phyloP scores from a whole-genome alignment of 2,113 vertebrate species.

The Ciconia maguari region DNA sequence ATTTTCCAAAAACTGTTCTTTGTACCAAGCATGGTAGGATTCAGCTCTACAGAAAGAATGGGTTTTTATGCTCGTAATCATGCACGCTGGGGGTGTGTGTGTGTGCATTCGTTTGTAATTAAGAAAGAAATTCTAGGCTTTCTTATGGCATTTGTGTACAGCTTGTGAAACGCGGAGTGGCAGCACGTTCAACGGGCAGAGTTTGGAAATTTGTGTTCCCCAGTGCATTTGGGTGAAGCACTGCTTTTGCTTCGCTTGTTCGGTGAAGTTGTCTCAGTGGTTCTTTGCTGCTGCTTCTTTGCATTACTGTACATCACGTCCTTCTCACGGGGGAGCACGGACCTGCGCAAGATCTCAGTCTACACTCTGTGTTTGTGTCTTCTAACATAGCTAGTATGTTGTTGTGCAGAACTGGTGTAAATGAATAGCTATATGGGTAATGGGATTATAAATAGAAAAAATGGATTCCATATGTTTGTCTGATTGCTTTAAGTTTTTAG shows the following conservation, averaged over 20 bases:
- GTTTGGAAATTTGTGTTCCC: neutral
- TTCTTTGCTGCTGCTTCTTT: neutral
- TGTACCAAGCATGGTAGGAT: neutral
- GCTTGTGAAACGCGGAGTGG: neutral
- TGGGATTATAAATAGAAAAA: conserved; percentile 54
- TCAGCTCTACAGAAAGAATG: conserved; percentile 13
- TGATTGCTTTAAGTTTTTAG: conserved; percentile 16
- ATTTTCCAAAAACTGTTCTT: neutral
- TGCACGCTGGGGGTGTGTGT: neutral
- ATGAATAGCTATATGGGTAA: conserved; percentile 31
- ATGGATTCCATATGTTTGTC: conserved; percentile 49
- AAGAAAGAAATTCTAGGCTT: neutral
- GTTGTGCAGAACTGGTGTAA: conserved; percentile 10
- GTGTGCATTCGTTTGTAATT: neutral
- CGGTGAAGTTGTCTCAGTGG: neutral
- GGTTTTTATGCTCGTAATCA: conserved; percentile 9
- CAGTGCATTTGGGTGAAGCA: neutral
- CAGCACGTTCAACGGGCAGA: neutral
- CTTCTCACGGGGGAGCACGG: neutral
- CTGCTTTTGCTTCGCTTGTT: neutral
- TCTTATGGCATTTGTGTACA: neutral
- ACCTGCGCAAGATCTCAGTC: neutral
- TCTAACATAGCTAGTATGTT: neutral
- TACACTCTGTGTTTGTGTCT: neutral
- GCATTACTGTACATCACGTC: neutral